Percentiles rank a stretch among this genome's conserved stretches.
phyloP scores from a whole-genome alignment of 2,888 invertebrate genomes.

The Invenusta paracnida region DNA sequence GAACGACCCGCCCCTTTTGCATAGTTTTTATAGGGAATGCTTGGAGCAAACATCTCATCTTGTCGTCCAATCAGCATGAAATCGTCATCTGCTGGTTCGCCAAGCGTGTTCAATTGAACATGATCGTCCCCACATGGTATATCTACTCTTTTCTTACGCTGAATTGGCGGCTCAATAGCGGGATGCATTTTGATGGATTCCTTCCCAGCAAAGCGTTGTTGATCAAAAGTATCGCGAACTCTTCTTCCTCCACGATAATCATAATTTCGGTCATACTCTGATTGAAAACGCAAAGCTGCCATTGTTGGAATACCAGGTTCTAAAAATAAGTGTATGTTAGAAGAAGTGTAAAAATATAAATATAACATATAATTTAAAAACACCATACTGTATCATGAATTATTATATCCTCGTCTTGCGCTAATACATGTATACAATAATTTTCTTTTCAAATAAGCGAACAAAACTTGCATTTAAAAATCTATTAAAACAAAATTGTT shows the following conservation, averaged over 20 bases:
- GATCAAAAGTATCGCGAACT: neutral
- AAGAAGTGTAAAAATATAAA: too few relatives aligned
- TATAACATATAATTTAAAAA: too few relatives aligned
- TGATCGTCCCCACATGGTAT: neutral
- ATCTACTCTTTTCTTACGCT: constrained; percentile 50
- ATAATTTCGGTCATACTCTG: neutral
- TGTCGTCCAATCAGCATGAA: constrained; percentile 56
- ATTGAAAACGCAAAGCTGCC: neutral
- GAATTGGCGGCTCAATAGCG: constrained; percentile 52
- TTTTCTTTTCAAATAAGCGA: too few relatives aligned
- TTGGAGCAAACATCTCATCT: constrained; percentile 52
- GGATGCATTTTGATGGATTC: neutral
- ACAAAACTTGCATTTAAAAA: too few relatives aligned
- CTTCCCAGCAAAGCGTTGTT: neutral
- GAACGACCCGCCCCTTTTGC: neutral
- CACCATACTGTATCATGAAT: too few relatives aligned
- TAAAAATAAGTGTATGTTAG: too few relatives aligned
- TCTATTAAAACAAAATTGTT: too few relatives aligned
- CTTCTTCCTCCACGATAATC: neutral
- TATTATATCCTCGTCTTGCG: too few relatives aligned
- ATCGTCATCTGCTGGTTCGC: constrained; percentile 47
- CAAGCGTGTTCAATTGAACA: neutral
- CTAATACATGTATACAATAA: too few relatives aligned
- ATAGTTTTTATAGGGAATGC: constrained; percentile 51
- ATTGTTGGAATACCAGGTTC: too few relatives aligned